Base-by-base conservation (phyloP, 2,113 vertebrate genomes). In the Macquaria ambigua region DNA sequence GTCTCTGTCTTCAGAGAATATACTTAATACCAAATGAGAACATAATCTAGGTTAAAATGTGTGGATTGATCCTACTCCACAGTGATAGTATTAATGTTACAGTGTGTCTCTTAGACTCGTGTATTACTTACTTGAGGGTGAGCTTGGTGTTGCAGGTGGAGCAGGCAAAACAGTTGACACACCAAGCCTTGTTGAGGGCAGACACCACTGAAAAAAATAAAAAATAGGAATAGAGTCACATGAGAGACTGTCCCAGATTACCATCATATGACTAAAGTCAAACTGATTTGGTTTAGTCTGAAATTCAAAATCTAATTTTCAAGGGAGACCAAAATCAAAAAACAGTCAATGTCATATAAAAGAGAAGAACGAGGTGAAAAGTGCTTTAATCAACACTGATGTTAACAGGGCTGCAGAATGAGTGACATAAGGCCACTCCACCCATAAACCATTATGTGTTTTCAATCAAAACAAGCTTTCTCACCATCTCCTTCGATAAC, bases 401-500 rank as follows among this genome's bases (percentile, higher is more conserved):
- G 18, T 55, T n/a, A 71, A n/a, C 15, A 70, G 18, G 6, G 41
- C 28, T 64, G 43, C 55, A 39, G 3, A 25, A 10, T 6, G 28
- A 64, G 20, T 9, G 37, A 31, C 12, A 15, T 3, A 16, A 7
- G 5, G 18, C 20, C 5, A 55, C 34, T 70, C 55, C 37, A 12
- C 53, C 10, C 3, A 63, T 20, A 46, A 71, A 28, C 59, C 10
- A 41, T 43, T 52, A 56, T 2, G 21, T 39, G 55, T 46, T 50
- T 77, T 25, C 9, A 39, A 23, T 25, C 1, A 48, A n/a, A 25
- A 64, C 1, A 48, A 21, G 48, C 81, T 82, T 68, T 78, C 97
- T 97, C 90, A 99, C 98, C 98, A 68, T 99, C 98, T 89, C 98
- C 98, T 96, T 99, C 98, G 89, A 99, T 99, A 23, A 99, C 98